Evolutionary conservation across 64 coral and sea anemone genomes (phyloP).

Genomic region (Pocillopora verrucosa): DNA sequence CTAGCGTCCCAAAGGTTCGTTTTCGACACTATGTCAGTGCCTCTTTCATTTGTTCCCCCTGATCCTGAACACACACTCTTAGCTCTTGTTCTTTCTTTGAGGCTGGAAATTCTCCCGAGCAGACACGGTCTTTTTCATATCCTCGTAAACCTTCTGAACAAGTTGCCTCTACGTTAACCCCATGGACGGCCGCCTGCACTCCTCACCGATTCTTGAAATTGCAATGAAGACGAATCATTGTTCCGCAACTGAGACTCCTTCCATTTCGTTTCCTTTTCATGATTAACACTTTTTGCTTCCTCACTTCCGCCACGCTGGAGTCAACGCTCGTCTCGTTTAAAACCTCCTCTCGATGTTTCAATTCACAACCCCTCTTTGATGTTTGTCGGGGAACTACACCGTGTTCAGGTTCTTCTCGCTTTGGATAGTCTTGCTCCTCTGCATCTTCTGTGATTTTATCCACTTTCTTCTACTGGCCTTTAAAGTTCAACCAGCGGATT

Average conservation of each 20-base stretch:
- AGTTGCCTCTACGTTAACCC: slow-evolving; percentile 5
- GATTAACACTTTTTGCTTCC: slow-evolving; percentile 6
- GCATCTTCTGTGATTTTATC: not conserved
- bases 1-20: not conserved
- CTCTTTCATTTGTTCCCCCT: not conserved
- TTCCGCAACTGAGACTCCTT: not conserved
- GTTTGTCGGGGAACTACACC: slow-evolving; percentile 57
- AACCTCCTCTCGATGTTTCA: slow-evolving; percentile 30
- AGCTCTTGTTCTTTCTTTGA: slow-evolving; percentile 25
- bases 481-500: not conserved
- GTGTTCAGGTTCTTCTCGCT: slow-evolving; percentile 55
- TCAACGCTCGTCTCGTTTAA: not conserved
- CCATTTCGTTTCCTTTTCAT: slow-evolving; percentile 3
- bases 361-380: slow-evolving; percentile 42
- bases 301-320: not conserved
- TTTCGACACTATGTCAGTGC: not conserved
- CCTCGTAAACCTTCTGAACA: slow-evolving; percentile 44
- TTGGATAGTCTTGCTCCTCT: not conserved
- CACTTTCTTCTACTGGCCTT: not conserved
- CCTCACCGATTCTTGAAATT: not conserved
- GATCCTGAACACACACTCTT: not conserved
- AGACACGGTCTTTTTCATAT: slow-evolving; percentile 49
- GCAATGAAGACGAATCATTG: not conserved
- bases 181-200: not conserved
- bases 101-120: not conserved